These are phyloP conservation scores for Athetis lepigone DNA, from an alignment of 2,888 invertebrate genomes.

Conservation along the genomic window DNA sequence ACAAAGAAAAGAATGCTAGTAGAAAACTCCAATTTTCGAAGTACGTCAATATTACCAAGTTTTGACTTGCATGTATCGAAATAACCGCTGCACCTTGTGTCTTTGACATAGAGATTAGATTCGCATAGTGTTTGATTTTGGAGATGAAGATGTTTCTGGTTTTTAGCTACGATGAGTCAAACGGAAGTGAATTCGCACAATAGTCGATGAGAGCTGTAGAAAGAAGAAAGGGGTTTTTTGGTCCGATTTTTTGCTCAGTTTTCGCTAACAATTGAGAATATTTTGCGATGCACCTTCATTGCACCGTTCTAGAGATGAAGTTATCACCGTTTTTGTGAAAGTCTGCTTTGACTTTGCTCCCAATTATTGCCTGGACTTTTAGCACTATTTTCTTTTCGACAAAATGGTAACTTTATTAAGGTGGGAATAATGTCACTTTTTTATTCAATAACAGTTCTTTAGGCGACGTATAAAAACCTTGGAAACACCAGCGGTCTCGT, in stretches of 20 bases:
- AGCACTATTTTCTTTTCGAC: not conserved
- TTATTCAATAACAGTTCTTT: too few species aligned
- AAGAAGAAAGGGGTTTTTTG: conserved; percentile 31
- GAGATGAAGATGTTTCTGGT: not conserved
- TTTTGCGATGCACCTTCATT: conserved; percentile 30
- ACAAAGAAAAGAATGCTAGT: conserved; percentile 42
- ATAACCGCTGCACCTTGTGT: not conserved
- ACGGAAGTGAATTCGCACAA: conserved; percentile 54
- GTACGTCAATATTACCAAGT: conserved; percentile 46
- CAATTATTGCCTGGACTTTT: not conserved
- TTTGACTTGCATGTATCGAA: rapidly evolving
- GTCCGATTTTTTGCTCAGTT: conserved; percentile 38
- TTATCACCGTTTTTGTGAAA: conserved; percentile 2
- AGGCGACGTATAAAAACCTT: too few species aligned
- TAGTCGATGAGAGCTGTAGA: conserved; percentile 44
- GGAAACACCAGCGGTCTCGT: too few species aligned
- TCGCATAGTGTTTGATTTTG: not conserved
- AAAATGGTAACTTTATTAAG: not conserved
- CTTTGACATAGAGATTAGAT: not conserved
- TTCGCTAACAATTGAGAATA: conserved; percentile 19
- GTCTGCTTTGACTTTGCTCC: not conserved
- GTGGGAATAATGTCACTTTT: not conserved
- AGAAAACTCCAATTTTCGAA: conserved; percentile 57
- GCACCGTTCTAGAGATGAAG: not conserved
- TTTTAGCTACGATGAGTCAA: conserved; percentile 36